Base-by-base conservation (phyloP, 1,140 invertebrate species). In the Polypedilum vanderplanki region DNA sequence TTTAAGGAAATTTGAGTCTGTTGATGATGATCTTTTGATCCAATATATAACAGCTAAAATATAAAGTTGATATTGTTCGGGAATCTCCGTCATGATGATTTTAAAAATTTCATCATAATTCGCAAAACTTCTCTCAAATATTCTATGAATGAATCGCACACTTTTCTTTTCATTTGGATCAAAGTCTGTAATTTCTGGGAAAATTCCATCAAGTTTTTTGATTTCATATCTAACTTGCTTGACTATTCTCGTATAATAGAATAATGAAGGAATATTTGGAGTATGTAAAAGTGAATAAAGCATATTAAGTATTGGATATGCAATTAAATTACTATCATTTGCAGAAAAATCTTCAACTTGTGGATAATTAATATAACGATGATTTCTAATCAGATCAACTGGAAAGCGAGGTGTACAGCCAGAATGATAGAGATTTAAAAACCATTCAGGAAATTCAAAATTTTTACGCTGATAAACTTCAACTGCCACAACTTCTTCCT, bases 291-390 rank as follows among this genome's bases (percentile, higher is more conserved):
- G 83, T 75, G 87, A 88, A 83, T 88, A 93, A 64, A 88, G 86
- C 76, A 87, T 85, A 78, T 84, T 82, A 41, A 94, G 78, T 67
- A 95, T 87, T 10, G 87, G 84, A 73, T 89, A 79, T 41, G 87
- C 85, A 76, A 88, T 86, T 18, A 83, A 76, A 77, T 88, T 87
- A n/a, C 89, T 85, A 76, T 90, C 87, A 7, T 84, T 80, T 24
- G 85, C 80, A 3, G 79, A 79, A 77, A 87, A 86, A 78, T 92
- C 86, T 82, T 95, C 93, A 9, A 93, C 86, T 84, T 94, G 92
- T 15, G 89, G 87, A 22, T 84, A 85, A 76, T 88, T 88, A 76
- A 93, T 87, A 78, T 90, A 88, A 65, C 88, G 83, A 76, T 88
- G 86, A 64, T 88, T 83, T 20, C 86, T 84, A 70, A 89, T 78